Base-by-base conservation (phyloP, 2,113 vertebrate genomes). In the Muscicapa adusta region DNA sequence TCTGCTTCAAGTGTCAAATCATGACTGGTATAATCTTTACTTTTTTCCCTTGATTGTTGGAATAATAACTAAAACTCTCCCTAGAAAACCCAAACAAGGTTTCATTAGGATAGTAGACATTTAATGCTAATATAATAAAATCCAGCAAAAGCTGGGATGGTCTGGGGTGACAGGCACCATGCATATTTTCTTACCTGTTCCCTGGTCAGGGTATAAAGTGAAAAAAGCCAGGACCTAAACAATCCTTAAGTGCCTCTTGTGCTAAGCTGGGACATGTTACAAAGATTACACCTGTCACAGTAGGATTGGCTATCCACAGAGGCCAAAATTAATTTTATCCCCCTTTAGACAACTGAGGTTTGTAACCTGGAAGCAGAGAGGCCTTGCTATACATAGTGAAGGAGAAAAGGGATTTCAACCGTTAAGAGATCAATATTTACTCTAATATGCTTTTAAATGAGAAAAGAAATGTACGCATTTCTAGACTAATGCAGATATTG, bases 1-100 rank as follows among this genome's bases (percentile, higher is more conserved):
- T 95, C 84, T 96, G 74, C 91, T 96, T 94, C 76, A 94, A 96
- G 87, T 92, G 88, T 95, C 93, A 96, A 91, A 93, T 95, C 66
- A 92, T 76, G 77, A 84, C 83, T 93, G 26, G 75, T 93, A 80
- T 86, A 96, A 93, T 93, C 91, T 96, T 88, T 47, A 75, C 36
- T 68, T 81, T 78, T 79, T 74, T 60, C 2, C 38, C 56, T 19
- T 77, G 54, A 26, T 65, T 86, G 54, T 86, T 94, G 73, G 50
- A 92, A 40, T 91, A 86, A 76, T 89, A 94, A 81, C 66, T 78
- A 87, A 91, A 94, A 40, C 23, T 73, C 66, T 86, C 40, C 29
- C 72, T 56, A 58, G 68, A 93, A 85, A 96, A 95, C 82, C 85
- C 88, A 95, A 95, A 96, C 76, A 93, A 92, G 19, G 3, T 76